Base-by-base conservation (phyloP, 2,113 vertebrate genomes). In the Zosterops japonicus region DNA sequence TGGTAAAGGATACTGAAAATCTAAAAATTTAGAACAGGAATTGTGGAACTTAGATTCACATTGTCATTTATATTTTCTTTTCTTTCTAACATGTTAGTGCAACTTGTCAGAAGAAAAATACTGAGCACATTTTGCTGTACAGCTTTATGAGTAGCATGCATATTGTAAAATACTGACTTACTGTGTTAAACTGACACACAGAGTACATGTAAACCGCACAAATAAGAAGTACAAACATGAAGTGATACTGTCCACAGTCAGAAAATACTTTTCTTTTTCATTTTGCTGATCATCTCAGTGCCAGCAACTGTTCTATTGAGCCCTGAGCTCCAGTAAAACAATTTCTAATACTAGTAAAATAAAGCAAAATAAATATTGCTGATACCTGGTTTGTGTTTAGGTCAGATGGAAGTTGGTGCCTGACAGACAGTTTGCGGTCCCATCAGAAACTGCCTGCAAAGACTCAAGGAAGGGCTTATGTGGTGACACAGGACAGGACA, bases 41-140 rank as follows among this genome's bases (percentile, higher is more conserved):
- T 63, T 64, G 13, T 60, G 22, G 31, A 83, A 20, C n/a, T 76
- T 72, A 61, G 31, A 39, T 71, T 68, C 74, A 76, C 52, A 20
- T 82, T 93, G 93, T 85, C 35, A 69, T 93, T 89, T 86, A 23
- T 77, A 46, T 63, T 69, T 92, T 71, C 28, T 65, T 41, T 87
- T 52, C 78, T 87, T 94, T 65, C 61, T 56, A 64, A n/a, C 42
- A 78, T 53, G n/a, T 41, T 65, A 74, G 18, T 61, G 49, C 53
- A 85, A 35, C 69, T 84, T 67, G 22, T 39, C 47, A 14, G n/a
- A 56, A 68, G 53, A 83, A 88, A 39, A 91, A 57, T 52, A 41
- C 39, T 28, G 17, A 85, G 15, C 27, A 68, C n/a, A 21, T 89
- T 79, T 78, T 84, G 27, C 39, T 56, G 2, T 59, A 16, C 3